Conservation (phyloP, 2,888 invertebrate genomes). For the Phyto melanocephala region DNA sequence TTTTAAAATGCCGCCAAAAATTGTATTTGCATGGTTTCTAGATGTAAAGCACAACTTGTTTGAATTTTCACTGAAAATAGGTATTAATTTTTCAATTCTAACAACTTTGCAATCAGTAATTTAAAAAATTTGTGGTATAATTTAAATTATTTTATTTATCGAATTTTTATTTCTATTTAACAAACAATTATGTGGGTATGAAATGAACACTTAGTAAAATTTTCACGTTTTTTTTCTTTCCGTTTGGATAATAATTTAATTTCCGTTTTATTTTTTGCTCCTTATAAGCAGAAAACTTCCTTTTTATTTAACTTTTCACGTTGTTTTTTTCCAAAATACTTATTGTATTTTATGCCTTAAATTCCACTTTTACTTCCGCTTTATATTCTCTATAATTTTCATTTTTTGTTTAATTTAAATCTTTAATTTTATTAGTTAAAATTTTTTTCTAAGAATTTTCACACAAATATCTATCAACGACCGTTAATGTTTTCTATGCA, state of each 20-base stretch:
- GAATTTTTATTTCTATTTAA: not conserved
- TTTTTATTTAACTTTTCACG: too few relatives aligned
- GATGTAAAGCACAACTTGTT: too few relatives aligned
- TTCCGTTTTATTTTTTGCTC: slow-evolving; percentile 11
- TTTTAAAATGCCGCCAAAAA: slow-evolving; percentile 22
- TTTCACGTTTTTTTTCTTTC: not conserved
- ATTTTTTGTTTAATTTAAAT: not conserved
- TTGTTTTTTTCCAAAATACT: too few relatives aligned
- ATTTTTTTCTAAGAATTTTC: slow-evolving; percentile 4
- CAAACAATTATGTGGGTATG: slow-evolving; percentile 3
- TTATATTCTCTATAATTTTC: not conserved
- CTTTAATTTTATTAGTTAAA: slow-evolving; percentile 5
- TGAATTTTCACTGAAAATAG: too few relatives aligned
- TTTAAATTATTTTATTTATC: not conserved
- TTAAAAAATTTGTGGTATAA: not conserved
- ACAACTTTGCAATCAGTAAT: too few relatives aligned
- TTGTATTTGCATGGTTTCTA: too few relatives aligned
- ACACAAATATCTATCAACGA: slow-evolving; percentile 11
- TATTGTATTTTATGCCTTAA: too few relatives aligned
- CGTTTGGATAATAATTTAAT: slow-evolving; percentile 18
- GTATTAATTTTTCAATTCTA: not conserved
- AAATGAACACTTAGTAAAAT: not conserved
- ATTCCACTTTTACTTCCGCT: too few relatives aligned
- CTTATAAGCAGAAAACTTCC: not conserved
- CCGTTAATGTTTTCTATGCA: not conserved